These are phyloP conservation scores for Amphiprion clarkii DNA, from an alignment of 2,797 vertebrate genomes.

Conservation along the genomic window DNA sequence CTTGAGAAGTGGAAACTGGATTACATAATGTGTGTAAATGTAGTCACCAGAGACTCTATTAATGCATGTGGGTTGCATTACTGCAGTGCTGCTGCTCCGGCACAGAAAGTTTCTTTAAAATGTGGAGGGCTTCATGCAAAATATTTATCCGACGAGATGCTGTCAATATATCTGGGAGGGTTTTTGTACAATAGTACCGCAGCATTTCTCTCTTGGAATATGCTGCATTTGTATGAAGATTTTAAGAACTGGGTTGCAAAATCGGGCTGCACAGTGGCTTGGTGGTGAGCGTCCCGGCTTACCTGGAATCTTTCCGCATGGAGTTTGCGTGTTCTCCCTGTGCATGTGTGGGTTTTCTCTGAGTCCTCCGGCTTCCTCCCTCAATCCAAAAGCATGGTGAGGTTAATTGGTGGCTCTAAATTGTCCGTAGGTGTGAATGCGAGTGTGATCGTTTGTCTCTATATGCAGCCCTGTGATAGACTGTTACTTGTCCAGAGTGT, in stretches of 20 bases:
- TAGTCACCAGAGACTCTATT: conserved; percentile 29
- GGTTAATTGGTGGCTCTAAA: too few species aligned
- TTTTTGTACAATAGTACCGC: background rate
- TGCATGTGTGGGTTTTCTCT: too few species aligned
- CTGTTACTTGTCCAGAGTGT: too few species aligned
- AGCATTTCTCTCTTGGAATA: background rate
- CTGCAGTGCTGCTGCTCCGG: conserved; percentile 6
- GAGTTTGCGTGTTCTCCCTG: too few species aligned
- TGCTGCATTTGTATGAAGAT: background rate
- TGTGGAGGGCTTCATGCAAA: background rate
- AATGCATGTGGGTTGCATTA: conserved; percentile 12
- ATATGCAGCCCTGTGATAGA: too few species aligned
- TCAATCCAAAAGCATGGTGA: too few species aligned
- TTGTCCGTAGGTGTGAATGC: too few species aligned
- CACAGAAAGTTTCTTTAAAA: background rate
- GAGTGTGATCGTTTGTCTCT: too few species aligned
- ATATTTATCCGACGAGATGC: background rate
- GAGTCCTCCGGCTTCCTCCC: too few species aligned
- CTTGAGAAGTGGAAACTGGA: conserved; percentile 43
- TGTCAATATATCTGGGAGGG: background rate
- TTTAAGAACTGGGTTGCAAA: background rate
- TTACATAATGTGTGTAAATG: conserved; percentile 43
- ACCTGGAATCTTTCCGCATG: too few species aligned
- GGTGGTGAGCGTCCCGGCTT: too few species aligned
- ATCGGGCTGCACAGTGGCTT: too few species aligned